A percentile compares a stretch with the other conserved stretches of the same genome.
These are phyloP conservation scores for Chirona hameri DNA, from an alignment of 2,888 invertebrate species.

Conservation along the genomic window DNA sequence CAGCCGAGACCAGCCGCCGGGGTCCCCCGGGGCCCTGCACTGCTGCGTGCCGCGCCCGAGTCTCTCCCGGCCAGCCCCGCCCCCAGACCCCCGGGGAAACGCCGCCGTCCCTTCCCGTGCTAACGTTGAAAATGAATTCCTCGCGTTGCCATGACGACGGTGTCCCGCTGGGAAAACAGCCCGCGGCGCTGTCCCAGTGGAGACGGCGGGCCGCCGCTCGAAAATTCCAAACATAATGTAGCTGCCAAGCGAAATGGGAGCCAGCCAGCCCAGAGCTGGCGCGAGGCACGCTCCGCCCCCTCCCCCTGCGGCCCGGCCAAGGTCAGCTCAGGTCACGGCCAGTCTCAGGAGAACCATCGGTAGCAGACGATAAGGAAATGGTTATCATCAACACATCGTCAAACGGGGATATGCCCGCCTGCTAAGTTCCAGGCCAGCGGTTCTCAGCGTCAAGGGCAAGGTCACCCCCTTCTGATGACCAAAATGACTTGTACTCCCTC, in stretches of 20 bases:
- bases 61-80: too few relatives aligned
- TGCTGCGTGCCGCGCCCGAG: not conserved
- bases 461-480: too few relatives aligned
- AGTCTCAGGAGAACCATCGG: too few relatives aligned
- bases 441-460: too few relatives aligned
- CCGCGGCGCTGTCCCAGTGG: not conserved
- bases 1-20: not conserved
- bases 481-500: too few relatives aligned
- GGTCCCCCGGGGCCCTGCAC: not conserved
- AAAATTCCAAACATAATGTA: conserved; percentile 26
- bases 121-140: conserved; percentile 28
- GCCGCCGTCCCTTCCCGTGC: conserved; percentile 27
- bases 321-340: not conserved
- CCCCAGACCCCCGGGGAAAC: not conserved
- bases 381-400: too few relatives aligned
- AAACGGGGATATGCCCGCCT: too few relatives aligned
- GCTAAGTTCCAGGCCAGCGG: too few relatives aligned
- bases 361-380: too few relatives aligned
- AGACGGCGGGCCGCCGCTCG: not conserved
- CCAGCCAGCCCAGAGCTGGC: not conserved
- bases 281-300: not conserved
- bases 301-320: not conserved
- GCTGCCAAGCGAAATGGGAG: not conserved
- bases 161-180: not conserved
- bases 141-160: conserved; percentile 11